phyloP scores from a whole-genome alignment of 1,140 invertebrate genomes.

The Archivesica marissinica region DNA sequence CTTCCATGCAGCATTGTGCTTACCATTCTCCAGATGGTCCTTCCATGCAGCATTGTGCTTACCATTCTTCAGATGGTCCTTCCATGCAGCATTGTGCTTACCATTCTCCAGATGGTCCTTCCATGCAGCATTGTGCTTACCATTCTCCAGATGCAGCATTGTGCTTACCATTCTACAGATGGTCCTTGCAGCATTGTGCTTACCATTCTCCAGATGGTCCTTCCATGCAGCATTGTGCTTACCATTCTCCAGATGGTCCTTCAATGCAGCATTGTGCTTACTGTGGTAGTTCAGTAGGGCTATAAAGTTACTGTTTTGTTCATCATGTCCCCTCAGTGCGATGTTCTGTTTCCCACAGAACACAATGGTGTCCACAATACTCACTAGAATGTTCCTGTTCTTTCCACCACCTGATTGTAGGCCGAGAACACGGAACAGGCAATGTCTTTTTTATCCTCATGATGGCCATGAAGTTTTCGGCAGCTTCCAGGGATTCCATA shows the following conservation, averaged over 20 bases:
- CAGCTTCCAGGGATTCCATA: background rate
- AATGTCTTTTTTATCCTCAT: constrained; percentile 12
- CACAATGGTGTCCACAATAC: constrained; percentile 24
- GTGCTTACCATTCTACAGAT: too few species aligned
- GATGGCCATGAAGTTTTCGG: background rate
- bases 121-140: too few species aligned
- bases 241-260: constrained; percentile 6
- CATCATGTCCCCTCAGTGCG: constrained; percentile 34
- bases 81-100: too few species aligned
- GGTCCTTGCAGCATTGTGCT: too few species aligned
- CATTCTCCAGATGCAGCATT: too few species aligned
- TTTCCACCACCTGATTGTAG: constrained; percentile 20
- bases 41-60: too few species aligned
- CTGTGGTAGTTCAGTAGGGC: constrained; percentile 25
- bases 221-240: too few species aligned
- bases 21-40: too few species aligned
- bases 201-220: too few species aligned
- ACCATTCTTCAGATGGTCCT: too few species aligned
- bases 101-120: too few species aligned
- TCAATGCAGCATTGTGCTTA: constrained; percentile 8
- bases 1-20: too few species aligned
- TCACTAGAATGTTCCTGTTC: background rate
- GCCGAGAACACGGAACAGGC: background rate
- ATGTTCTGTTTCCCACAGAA: constrained; percentile 59
- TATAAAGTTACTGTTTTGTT: constrained; percentile 40